Evolutionary conservation across 2,113 vertebrate species (phyloP), one percentile per base, ranked within the genome.

Genomic region (Nestor notabilis): DNA sequence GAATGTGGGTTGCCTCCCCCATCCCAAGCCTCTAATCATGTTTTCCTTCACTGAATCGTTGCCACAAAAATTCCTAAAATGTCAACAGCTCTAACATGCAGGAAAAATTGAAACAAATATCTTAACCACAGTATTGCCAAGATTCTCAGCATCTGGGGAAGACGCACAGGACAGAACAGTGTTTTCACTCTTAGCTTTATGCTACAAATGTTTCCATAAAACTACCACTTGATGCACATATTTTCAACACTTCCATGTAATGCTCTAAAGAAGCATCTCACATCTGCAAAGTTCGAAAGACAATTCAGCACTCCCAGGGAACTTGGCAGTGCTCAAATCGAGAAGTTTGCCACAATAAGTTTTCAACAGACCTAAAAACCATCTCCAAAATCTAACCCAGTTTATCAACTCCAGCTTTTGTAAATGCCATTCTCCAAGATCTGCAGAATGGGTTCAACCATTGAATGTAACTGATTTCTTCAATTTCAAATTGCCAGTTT

Each of bases 41-140:
- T 83, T 79, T 87, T 87, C 41, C 29, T 87, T 28, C 1, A 10
- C 64, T 81, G 55, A 91, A 94, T 13, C 89, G 86, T 46, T 79
- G 79, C 86, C 50, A 87, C 50, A 95, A 87, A 75, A 91, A 97
- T 94, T 95, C 80, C 87, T 72, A 70, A 89, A 92, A 93, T 49
- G 53, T 95, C 81, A 89, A 79, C 72, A 93, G 56, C 20, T 52
- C 50, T 86, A 81, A 64, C 17, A 72, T 21, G 82, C n/a, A 43
- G 44, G 55, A 90, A 84, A 91, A 72, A 50, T 2, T 18, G 21
- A 91, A 89, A 83, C 50, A 91, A 93, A 94, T 75, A 93, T 72
- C 44, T 72, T 84, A 69, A 94, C 76, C 76, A 84, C 52, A 90
- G 31, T 29, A 84, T 29, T 41, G 60, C 65, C 89, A 81, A 84